These are phyloP conservation scores for Encarsia formosa DNA, from an alignment of 2,888 invertebrate genomes.

Conservation along the genomic window DNA sequence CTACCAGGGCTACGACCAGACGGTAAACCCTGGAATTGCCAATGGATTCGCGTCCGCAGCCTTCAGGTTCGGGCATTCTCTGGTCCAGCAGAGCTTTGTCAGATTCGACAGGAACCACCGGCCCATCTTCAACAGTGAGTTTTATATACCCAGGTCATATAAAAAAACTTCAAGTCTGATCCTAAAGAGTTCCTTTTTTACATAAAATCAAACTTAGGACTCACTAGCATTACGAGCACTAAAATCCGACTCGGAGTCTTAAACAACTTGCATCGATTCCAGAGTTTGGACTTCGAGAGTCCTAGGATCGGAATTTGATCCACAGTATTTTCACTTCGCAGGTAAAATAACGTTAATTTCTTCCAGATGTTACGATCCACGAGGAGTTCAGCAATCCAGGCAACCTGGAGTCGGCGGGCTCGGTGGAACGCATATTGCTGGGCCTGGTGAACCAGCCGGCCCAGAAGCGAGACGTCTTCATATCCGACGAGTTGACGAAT, in stretches of 20 bases:
- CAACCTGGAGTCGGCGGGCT: slow-evolving; percentile 70
- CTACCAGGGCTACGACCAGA: slow-evolving; percentile 66
- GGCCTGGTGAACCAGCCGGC: slow-evolving; percentile 75
- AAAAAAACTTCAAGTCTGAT: no score
- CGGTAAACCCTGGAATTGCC: slow-evolving; percentile 69
- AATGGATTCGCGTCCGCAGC: slow-evolving; percentile 80
- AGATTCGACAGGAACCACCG: slow-evolving; percentile 68
- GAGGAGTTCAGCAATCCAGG: slow-evolving; percentile 66
- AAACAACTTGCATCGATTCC: background rate
- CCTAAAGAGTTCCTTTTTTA: no score
- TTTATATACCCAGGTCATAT: background rate
- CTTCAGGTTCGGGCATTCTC: slow-evolving; percentile 81
- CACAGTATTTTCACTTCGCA: background rate
- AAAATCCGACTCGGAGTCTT: no score
- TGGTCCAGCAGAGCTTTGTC: slow-evolving; percentile 75
- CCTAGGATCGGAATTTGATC: no score
- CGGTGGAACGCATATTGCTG: slow-evolving; percentile 72
- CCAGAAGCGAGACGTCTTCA: slow-evolving; percentile 77
- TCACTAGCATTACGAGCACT: no score
- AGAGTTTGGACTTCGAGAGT: background rate
- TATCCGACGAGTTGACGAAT: slow-evolving; percentile 75
- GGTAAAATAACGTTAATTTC: background rate
- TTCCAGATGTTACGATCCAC: slow-evolving; percentile 73
- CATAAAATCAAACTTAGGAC: no score
- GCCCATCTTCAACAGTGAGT: slow-evolving; percentile 69